Percentiles rank a stretch among this genome's conserved stretches.
phyloP scores from a whole-genome alignment of 2,888 invertebrate species.

The Marronus borbonicus region DNA sequence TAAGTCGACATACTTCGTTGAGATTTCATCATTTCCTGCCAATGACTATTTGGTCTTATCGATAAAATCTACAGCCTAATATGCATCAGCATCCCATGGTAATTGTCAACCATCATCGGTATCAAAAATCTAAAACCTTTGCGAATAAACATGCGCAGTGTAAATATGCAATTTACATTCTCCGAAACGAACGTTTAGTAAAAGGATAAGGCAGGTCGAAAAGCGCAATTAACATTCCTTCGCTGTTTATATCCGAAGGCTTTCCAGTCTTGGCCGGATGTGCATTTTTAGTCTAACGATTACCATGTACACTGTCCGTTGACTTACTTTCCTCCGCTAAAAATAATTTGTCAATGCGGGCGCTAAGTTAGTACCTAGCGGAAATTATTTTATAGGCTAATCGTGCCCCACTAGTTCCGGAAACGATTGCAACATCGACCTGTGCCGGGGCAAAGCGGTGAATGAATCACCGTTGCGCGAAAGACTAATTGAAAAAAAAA shows the following conservation, averaged over 20 bases:
- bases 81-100: neutral
- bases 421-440: constrained; percentile 57
- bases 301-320: neutral
- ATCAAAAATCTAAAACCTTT: no score
- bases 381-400: constrained; percentile 30
- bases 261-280: constrained; percentile 11
- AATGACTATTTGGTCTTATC: neutral
- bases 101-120: no score
- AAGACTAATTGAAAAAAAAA: neutral
- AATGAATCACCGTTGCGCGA: constrained; percentile 46
- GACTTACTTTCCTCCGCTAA: constrained; percentile 19
- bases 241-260: constrained; percentile 9
- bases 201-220: constrained; percentile 8
- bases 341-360: neutral
- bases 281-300: constrained; percentile 23
- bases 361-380: constrained; percentile 8
- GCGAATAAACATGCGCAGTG: neutral
- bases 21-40: constrained; percentile 26
- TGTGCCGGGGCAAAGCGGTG: constrained; percentile 46
- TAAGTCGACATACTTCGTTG: neutral
- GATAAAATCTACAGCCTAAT: constrained; percentile 7
- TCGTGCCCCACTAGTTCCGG: constrained; percentile 56
- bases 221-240: constrained; percentile 3
- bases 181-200: neutral
- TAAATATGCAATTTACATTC: constrained; percentile 28